Evolutionary conservation across 1,140 invertebrate genomes (phyloP).

Genomic region (Drosophila aff.): DNA sequence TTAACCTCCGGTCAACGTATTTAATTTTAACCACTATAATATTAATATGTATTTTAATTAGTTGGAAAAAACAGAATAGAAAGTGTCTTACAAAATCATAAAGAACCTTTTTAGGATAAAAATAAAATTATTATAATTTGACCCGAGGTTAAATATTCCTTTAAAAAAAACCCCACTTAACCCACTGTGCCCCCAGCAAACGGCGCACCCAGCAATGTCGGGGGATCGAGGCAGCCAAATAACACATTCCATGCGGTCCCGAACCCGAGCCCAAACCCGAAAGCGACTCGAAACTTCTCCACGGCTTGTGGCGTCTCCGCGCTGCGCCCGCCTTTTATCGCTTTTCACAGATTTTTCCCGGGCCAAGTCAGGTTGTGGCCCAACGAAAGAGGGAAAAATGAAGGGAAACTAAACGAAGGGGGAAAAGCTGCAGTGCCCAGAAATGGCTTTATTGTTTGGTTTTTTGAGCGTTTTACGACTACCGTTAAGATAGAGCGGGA

Average conservation of each 20-base stretch:
- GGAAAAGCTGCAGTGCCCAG: slow-evolving; percentile 12
- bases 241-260: slow-evolving; percentile 46
- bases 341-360: slow-evolving; percentile 80
- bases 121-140: not conserved
- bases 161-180: no score
- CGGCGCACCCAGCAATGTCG: slow-evolving; percentile 40
- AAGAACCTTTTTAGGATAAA: no score
- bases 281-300: slow-evolving; percentile 41
- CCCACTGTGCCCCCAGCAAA: slow-evolving; percentile 47
- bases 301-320: slow-evolving; percentile 12
- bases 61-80: rapidly evolving
- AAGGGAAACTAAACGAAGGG: not conserved
- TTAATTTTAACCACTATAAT: no score
- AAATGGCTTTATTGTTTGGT: slow-evolving; percentile 66
- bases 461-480: slow-evolving; percentile 64
- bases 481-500: slow-evolving; percentile 69
- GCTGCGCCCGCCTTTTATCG: slow-evolving; percentile 60
- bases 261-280: slow-evolving; percentile 9
- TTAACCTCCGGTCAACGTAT: no score
- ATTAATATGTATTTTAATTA: no score
- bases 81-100: no score
- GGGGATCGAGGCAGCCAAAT: slow-evolving; percentile 35
- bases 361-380: slow-evolving; percentile 48
- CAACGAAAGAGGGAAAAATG: not conserved
- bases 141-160: not conserved